Evolutionary conservation across 2,797 vertebrate genomes (phyloP), one percentile per base, ranked within the genome.

Genomic region (Xiphorhynchus erythropygius): DNA sequence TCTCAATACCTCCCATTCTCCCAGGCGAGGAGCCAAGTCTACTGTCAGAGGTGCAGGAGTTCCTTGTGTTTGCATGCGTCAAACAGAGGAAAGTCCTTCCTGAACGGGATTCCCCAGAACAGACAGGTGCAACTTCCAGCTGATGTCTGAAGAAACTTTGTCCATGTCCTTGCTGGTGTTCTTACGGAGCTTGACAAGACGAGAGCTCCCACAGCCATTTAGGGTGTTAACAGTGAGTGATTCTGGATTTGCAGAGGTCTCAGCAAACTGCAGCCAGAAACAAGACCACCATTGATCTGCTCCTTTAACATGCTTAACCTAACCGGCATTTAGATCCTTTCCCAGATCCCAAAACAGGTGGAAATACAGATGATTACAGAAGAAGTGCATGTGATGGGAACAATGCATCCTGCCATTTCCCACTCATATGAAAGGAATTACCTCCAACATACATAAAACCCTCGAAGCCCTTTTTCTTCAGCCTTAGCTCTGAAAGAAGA

Each of bases 241-340:
- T 49, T 92, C 75, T 39, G 74, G 75, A 74, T 89, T 97, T 96
- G 93, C 87, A 90, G 90, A 76, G 59, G 52, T 53, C 28, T 73
- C 50, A 7, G 47, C 41, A 81, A 77, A 59, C 41, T 13, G 17
- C 63, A 32, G 21, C 90, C 65, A 56, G 37, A 32, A 42, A n/a
- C n/a, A 73, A 67, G 84, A 84, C 71, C 39, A 80, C 37, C 63
- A 67, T 70, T 93, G 95, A 50, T 95, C 64, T 93, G 42, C 33
- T 86, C 13, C 32, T 88, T 70, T 69, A 56, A 57, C 19, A 8
- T 18, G 39, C 32, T 94, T 89, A 57, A 39, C 39, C 33, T 33
- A 52, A 52, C 10, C 18, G 30, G 18, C 50, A 50, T 85, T 68
- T 86, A 86, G 56, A 60, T 69, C 55, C 23, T 90, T 83, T 83